Percentiles rank a stretch among this genome's conserved stretches.
Conservation (phyloP, 1,140 invertebrate species). For the Diorhabda carinulata region DNA sequence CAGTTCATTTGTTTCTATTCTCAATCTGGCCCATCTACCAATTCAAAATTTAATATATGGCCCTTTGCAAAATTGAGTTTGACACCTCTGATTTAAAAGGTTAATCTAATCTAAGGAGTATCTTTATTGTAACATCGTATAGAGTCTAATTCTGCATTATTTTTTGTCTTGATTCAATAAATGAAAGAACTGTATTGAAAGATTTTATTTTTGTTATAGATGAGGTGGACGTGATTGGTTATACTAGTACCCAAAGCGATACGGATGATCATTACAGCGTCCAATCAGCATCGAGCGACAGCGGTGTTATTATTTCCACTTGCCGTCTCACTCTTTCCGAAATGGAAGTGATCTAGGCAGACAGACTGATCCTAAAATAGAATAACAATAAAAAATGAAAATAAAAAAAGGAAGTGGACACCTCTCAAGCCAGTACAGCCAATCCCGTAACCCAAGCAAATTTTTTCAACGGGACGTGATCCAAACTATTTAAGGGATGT, state of each 20-base stretch:
- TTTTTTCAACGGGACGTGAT: background rate
- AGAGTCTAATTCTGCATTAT: background rate
- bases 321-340: conserved; percentile 58
- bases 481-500: conserved; percentile 10
- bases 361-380: conserved; percentile 23
- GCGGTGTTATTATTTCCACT: conserved; percentile 71
- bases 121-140: background rate
- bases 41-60: no score
- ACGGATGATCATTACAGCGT: conserved; percentile 78
- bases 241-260: conserved; percentile 80
- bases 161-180: background rate
- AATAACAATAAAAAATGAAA: background rate
- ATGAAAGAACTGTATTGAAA: background rate
- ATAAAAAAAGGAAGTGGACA: conserved; percentile 28
- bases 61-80: no score
- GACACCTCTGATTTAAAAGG: no score
- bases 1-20: no score
- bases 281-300: conserved; percentile 71
- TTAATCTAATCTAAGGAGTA: no score
- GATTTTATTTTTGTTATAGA: conserved; percentile 58
- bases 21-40: no score
- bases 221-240: conserved; percentile 84
- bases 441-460: background rate
- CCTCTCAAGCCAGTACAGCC: conserved; percentile 37
- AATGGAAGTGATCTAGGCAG: conserved; percentile 48